A percentile compares a stretch with the other conserved stretches of the same genome.
Conservation (phyloP, 2,888 invertebrate genomes). For the Aleiodes leptofemur region DNA sequence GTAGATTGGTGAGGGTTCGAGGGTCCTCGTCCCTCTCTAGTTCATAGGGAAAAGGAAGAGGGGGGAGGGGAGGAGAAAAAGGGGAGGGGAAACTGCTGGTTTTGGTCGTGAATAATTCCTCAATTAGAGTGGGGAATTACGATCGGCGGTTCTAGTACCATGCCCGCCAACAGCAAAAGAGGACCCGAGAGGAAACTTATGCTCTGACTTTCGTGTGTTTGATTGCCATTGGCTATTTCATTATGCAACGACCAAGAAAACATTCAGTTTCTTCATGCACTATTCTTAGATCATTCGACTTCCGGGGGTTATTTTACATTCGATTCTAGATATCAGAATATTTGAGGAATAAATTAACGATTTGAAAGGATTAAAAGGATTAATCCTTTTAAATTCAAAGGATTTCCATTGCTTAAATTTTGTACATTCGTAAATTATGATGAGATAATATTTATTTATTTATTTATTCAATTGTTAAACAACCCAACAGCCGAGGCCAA, state of each 20-base stretch:
- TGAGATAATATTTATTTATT: too few relatives aligned
- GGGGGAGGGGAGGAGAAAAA: not conserved
- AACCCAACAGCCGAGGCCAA: too few relatives aligned
- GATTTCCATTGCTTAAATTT: too few relatives aligned
- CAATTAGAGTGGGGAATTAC: conserved; percentile 61
- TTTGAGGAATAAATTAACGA: too few relatives aligned
- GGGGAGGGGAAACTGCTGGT: conserved; percentile 34
- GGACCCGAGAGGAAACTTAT: conserved; percentile 36
- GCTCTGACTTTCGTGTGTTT: conserved; percentile 37
- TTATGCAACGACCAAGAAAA: conserved; percentile 33
- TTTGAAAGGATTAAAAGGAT: too few relatives aligned
- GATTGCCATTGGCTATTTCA: conserved; percentile 42
- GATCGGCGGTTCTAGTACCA: conserved; percentile 50
- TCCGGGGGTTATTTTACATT: conserved; percentile 10
- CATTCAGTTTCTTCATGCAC: conserved; percentile 28
- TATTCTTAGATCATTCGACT: conserved; percentile 14
- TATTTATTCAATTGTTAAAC: too few relatives aligned
- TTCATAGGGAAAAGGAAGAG: not conserved
- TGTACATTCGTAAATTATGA: too few relatives aligned
- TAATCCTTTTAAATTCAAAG: too few relatives aligned
- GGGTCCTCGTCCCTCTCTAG: not conserved
- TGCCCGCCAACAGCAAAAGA: conserved; percentile 38
- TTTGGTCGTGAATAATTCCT: conserved; percentile 58
- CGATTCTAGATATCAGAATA: not conserved
- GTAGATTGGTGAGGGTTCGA: conserved; percentile 14